Evolutionary conservation across 2,113 vertebrate genomes (phyloP), one percentile per base, ranked within the genome.

Genomic region (Seriola dumerili): DNA sequence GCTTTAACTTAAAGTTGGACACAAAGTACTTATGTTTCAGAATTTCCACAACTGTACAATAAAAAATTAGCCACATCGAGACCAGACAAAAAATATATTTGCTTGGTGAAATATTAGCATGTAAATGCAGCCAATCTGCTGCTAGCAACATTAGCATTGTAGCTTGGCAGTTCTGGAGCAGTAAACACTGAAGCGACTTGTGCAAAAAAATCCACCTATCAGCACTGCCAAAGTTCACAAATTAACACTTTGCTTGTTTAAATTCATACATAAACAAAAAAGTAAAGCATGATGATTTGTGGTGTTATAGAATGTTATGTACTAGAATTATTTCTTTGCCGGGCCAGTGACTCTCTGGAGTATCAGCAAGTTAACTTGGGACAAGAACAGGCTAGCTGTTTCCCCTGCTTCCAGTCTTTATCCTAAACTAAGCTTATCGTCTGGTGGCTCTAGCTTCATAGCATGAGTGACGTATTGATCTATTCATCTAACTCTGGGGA

Each of bases 391-490:
- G n/a, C 38, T 32, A 58, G 48, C 16, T 19, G 48, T 40, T 55
- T 36, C 19, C n/a, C 16, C 13, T 23, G 50, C 36, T 0, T 36
- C 34, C 34, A 36, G 34, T 54, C 0, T 12, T 11, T 55, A 25
- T 55, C 54, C 54, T 57, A 2, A 57, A 10, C n/a, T 57, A 25
- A 57, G 19, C 13, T 61, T 29, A 78, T 36, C 12, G 17, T 57
- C 40, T 63, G 59, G 61, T 48, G 57, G 17, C 17, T 70, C 23
- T 46, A 16, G 38, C 38, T 61, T 80, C 17, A 74, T n/a, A 40
- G 4, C 13, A 2, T 46, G 3, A 29, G 44, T 8, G 38, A 68
- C 8, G 40, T 44, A 38, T 25, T 78, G n/a, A 34, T 67, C 46
- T 34, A 21, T 10, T 46, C 12, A 55, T 25, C 46, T 6, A 50